phyloP scores from a whole-genome alignment of 2,113 vertebrate genomes.

The zebrafish (Danio rerio) region DNA sequence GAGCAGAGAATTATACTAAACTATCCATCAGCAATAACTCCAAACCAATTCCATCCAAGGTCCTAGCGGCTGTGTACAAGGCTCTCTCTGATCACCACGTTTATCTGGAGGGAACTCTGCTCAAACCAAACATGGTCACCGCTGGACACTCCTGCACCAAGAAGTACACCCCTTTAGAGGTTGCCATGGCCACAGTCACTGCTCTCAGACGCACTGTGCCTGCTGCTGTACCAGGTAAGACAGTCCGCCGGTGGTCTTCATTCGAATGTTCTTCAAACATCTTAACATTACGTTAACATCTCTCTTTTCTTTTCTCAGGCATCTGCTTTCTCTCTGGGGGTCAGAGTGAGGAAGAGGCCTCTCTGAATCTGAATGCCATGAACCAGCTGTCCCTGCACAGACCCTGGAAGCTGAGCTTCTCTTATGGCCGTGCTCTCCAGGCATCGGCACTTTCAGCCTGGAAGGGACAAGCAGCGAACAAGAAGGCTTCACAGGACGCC shows the following conservation, averaged over 20 bases:
- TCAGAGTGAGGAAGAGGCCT: slow-evolving; percentile 97
- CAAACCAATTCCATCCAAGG: slow-evolving; percentile 69
- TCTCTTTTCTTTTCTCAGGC: slow-evolving; percentile 73
- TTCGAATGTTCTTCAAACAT: background rate
- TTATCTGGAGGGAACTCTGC: slow-evolving; percentile 93
- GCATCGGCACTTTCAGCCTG: slow-evolving; percentile 92
- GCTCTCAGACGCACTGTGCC: slow-evolving; percentile 91
- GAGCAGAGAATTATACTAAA: background rate
- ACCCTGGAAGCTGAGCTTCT: slow-evolving; percentile 96
- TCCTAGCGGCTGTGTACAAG: slow-evolving; percentile 94
- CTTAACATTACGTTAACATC: no score
- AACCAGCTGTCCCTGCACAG: slow-evolving; percentile 86
- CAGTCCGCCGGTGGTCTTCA: no score
- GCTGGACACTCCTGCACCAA: slow-evolving; percentile 89
- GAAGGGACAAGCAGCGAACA: slow-evolving; percentile 87
- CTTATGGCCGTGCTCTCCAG: slow-evolving; percentile 92
- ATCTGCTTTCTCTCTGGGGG: slow-evolving; percentile 98
- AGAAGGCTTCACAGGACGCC: slow-evolving; percentile 85
- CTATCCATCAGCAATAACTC: background rate
- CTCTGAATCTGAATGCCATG: slow-evolving; percentile 91
- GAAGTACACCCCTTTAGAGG: slow-evolving; percentile 90
- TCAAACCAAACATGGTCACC: slow-evolving; percentile 97
- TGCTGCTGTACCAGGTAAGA: slow-evolving; percentile 89
- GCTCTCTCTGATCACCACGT: slow-evolving; percentile 93
- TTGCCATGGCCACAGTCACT: slow-evolving; percentile 90